Base-by-base conservation (phyloP, 2,888 invertebrate species). In the Macaria liturata region DNA sequence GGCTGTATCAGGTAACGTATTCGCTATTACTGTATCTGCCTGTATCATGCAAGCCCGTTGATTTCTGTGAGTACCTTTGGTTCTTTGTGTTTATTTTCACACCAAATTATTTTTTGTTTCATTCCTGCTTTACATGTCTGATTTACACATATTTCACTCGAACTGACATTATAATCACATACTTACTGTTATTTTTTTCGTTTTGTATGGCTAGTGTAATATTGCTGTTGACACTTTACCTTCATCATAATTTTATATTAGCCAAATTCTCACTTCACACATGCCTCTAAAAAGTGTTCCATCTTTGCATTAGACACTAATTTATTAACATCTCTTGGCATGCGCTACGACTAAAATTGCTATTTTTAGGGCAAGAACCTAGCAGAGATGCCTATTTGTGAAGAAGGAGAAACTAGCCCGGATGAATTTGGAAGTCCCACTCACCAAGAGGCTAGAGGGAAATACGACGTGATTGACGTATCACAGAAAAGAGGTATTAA, bases 341-440 rank as follows among this genome's bases (percentile, higher is more conserved):
- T 67, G 70, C 64, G 59, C 50, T 61, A 61, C 64, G 51, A 65
- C 56, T 62, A 62, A 64, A 54, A 54, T 58, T 55, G 47, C 48
- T 62, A 65, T 64, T 84, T 88, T 63, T 77, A 93, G 93, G 88
- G 83, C 32, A 94, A 93, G 80, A 93, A 93, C 66, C 75, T 94
- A 68, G 93, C 93, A 5, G 94, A 94, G 74, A 93, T 94, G 74
- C 94, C 94, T n/a, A 94, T 94, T 67, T 93, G 93, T 71, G 94
- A 94, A 80, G 94, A 94, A 84, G 93, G 91, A 54, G 94, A 94
- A 88, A 88, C 91, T 32, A 94, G 93, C 69, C 93, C 94, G 42
- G 93, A 93, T 76, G 93, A 93, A 75, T 93, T 91, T 77, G 88
- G 88, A 57, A 94, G 93, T 78, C 94, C 94, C 3, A 79, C 81